Evolutionary conservation across 2,797 vertebrate species (phyloP), one percentile per base, ranked within the genome.

Genomic region (Myotis findleyi): DNA sequence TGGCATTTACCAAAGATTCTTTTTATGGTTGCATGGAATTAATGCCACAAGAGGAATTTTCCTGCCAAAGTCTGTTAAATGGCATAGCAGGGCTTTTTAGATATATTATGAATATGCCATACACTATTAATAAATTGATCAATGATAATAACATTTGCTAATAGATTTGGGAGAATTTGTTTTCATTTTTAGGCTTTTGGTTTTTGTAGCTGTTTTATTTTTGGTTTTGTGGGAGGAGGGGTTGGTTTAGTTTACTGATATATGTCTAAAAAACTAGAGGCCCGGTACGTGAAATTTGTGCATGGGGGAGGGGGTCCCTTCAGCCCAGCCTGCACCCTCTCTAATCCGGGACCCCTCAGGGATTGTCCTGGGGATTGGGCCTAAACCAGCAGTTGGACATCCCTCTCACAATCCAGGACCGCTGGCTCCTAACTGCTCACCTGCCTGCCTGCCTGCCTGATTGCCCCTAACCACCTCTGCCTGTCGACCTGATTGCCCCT

Each of bases 1-100:
- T 90, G 90, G 64, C 95, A 91, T 91, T 96, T 93, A 87, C 77
- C 79, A 96, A 92, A 79, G 77, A 93, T 75, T 87, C 77, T 93
- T 96, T 93, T 96, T 94, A 87, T 51, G 79, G 81, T 53, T 88
- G 27, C 5, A 10, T 33, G 69, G 72, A 96, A 87, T 76, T 72
- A 89, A 89, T 89, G 66, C 62, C 57, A 55, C 68, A n/a, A 23
- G 62, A 90, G 30, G 11, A 82, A 79, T 86, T 89, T 87, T 66
- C 62, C 51, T 59, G 92, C 92, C 59, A 73, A 68, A n/a, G 30
- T 91, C 93, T 95, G 59, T 62, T 94, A 68, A 79, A 85, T 20
- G 62, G 73, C 92, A 94, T 20, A 91, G 27, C 21, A 81, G 23
- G 76, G 27, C 53, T 87, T 95, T 95, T 88, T 38, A 91, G 27